phyloP scores from a whole-genome alignment of 2,888 invertebrate species.

The Steinernema carpocapsae region DNA sequence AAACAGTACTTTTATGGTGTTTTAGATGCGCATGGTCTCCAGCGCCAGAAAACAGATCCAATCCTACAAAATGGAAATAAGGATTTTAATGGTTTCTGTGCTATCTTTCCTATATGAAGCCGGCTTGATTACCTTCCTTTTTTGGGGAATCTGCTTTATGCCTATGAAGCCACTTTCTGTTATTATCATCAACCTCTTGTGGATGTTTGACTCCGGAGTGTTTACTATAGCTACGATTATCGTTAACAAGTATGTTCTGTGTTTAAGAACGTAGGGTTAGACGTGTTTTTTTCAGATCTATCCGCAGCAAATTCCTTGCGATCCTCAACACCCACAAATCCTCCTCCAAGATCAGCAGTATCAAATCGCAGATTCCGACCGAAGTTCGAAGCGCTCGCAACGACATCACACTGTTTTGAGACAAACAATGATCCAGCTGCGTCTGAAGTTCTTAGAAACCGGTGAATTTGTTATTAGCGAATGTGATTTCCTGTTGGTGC shows the following conservation, averaged over 20 bases:
- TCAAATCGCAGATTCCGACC: background rate
- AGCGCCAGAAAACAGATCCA: background rate
- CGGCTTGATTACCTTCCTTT: background rate
- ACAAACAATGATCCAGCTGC: too few species aligned
- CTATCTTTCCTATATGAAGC: background rate
- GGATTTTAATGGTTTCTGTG: background rate
- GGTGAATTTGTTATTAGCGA: too few species aligned
- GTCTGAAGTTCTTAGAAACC: too few species aligned
- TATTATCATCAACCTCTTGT: background rate
- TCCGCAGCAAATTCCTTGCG: background rate
- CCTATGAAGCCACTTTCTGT: background rate
- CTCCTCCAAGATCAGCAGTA: background rate
- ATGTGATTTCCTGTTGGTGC: too few species aligned
- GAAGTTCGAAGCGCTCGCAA: background rate
- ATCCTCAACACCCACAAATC: background rate
- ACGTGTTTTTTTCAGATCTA: background rate
- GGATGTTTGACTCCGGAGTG: conserved; percentile 18
- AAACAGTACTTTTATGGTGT: background rate
- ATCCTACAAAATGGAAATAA: background rate
- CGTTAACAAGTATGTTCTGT: conserved; percentile 14
- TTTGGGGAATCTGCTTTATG: background rate
- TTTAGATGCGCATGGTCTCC: background rate
- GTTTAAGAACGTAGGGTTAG: background rate
- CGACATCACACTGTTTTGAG: too few species aligned
- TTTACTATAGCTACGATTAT: background rate